Conservation (phyloP, 2,113 vertebrate genomes). For the Apodemus sylvaticus region DNA sequence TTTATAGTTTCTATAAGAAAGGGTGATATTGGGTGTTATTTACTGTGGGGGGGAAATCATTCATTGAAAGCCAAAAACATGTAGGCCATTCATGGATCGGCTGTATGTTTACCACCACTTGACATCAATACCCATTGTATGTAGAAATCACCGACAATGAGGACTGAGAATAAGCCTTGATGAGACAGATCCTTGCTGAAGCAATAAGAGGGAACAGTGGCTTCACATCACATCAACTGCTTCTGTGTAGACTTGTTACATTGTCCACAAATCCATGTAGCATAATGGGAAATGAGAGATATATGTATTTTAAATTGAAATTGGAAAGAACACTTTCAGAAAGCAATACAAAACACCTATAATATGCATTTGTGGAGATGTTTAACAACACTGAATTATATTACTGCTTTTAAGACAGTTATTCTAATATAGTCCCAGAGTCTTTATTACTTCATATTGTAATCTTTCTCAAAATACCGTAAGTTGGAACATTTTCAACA, state of each 20-base stretch:
- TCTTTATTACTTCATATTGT: background rate
- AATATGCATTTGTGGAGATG: background rate
- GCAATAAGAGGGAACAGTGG: background rate
- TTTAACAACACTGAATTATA: background rate
- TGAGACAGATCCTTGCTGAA: background rate
- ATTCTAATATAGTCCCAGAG: background rate
- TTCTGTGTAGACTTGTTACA: background rate
- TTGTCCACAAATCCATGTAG: background rate
- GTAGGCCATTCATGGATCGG: background rate
- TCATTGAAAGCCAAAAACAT: background rate
- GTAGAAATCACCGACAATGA: background rate
- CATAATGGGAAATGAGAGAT: background rate
- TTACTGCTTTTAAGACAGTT: slow-evolving; percentile 10
- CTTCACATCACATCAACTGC: background rate
- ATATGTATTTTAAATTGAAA: background rate
- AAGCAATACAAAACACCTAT: background rate
- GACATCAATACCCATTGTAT: background rate
- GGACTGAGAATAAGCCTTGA: background rate
- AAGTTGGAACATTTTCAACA: background rate
- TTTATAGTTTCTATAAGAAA: background rate
- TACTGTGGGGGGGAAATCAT: background rate
- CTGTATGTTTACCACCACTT: background rate
- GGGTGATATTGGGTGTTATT: background rate
- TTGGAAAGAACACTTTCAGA: background rate
- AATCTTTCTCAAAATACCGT: slow-evolving; percentile 6